Conservation (phyloP, 2,797 vertebrate genomes). For the Pseudopleuronectes americanus region DNA sequence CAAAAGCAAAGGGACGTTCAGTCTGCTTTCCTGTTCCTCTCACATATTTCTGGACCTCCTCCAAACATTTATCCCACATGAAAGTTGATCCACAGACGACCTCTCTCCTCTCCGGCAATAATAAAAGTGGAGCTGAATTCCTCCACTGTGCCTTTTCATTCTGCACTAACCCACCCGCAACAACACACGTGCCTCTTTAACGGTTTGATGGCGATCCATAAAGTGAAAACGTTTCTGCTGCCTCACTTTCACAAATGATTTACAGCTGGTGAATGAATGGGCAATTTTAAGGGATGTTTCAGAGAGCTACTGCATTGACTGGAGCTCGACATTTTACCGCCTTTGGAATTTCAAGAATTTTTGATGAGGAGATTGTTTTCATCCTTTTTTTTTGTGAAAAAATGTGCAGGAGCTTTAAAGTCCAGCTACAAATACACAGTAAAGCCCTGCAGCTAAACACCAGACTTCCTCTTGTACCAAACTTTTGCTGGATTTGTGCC, state of each 20-base stretch:
- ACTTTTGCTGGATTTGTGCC: not conserved
- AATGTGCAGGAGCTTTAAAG: slow-evolving; percentile 8
- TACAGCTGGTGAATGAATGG: not conserved
- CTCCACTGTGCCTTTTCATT: slow-evolving; percentile 30
- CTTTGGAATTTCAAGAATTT: slow-evolving; percentile 53
- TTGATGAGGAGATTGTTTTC: slow-evolving; percentile 36
- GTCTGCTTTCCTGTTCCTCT: slow-evolving; percentile 20
- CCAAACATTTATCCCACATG: slow-evolving; percentile 63
- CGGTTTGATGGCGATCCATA: slow-evolving; percentile 28
- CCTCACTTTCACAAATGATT: slow-evolving; percentile 20
- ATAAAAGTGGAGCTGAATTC: slow-evolving; percentile 46
- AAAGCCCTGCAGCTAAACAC: not conserved
- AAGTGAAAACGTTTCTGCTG: not conserved
- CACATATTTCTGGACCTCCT: slow-evolving; percentile 48
- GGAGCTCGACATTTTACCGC: slow-evolving; percentile 9
- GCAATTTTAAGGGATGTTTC: slow-evolving; percentile 11
- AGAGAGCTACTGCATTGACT: slow-evolving; percentile 1
- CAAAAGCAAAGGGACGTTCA: slow-evolving; percentile 16
- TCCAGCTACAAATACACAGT: not conserved
- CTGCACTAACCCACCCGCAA: slow-evolving; percentile 20
- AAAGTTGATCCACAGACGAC: slow-evolving; percentile 52
- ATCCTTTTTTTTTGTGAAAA: not conserved
- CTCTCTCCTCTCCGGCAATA: slow-evolving; percentile 48
- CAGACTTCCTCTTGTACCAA: not conserved
- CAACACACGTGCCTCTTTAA: slow-evolving; percentile 14